Percentiles rank a stretch among this genome's conserved stretches.
These are phyloP conservation scores for Oreamnos americanus DNA, from an alignment of 2,113 vertebrate genomes.

Conservation along the genomic window DNA sequence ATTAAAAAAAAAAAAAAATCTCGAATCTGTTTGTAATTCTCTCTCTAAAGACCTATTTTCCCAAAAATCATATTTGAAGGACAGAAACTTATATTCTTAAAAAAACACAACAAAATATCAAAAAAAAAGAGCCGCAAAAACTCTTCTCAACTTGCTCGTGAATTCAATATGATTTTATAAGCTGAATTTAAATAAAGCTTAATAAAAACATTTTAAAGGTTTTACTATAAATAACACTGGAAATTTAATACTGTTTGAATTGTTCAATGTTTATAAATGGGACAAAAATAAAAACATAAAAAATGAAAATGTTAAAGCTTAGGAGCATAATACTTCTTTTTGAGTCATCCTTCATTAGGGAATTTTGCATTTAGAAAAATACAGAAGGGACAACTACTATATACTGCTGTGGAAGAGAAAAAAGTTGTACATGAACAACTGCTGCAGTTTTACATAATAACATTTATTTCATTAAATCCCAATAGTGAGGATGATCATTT, in stretches of 20 bases:
- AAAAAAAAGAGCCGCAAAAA: background rate
- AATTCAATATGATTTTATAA: background rate
- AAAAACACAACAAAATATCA: background rate
- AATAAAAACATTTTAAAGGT: background rate
- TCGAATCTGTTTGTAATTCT: background rate
- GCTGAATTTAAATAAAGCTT: background rate
- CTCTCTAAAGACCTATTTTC: background rate
- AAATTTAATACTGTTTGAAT: background rate
- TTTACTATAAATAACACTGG: background rate
- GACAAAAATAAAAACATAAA: background rate
- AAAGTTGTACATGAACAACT: background rate
- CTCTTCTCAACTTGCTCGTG: background rate
- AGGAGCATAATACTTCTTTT: background rate
- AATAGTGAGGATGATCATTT: background rate
- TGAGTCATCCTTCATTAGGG: background rate
- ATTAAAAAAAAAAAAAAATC: background rate
- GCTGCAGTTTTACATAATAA: background rate
- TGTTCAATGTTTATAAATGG: background rate
- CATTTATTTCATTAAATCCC: background rate
- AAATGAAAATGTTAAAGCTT: background rate
- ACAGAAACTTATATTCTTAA: background rate
- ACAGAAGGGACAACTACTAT: background rate
- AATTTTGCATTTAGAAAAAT: background rate
- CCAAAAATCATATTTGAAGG: background rate
- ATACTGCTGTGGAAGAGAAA: background rate